A percentile compares a stretch with the other conserved stretches of the same genome.
Conservation (phyloP, 2,888 invertebrate species). For the Sepioteuthis lessoniana region DNA sequence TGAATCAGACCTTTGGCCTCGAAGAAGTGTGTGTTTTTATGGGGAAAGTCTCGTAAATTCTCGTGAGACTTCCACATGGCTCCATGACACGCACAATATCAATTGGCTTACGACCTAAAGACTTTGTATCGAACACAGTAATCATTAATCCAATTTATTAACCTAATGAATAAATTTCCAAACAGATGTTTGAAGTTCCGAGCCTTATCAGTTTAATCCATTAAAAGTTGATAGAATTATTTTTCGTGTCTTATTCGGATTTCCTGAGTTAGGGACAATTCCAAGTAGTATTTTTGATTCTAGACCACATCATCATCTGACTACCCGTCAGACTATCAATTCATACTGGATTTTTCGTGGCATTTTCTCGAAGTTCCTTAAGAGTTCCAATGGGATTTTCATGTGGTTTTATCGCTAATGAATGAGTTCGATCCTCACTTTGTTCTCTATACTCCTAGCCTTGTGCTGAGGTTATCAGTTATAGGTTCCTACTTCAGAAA, state of each 20-base stretch:
- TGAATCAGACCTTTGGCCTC: neutral
- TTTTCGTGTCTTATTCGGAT: neutral
- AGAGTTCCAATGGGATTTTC: too few species aligned
- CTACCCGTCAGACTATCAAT: too few species aligned
- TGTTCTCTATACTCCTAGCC: too few species aligned
- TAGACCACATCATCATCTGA: too few species aligned
- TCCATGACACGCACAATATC: neutral
- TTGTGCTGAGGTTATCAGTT: too few species aligned
- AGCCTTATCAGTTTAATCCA: neutral
- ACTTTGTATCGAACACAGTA: neutral
- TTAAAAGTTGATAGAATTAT: neutral
- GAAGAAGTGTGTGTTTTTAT: neutral
- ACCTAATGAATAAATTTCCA: neutral
- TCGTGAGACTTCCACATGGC: neutral
- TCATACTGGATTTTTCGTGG: too few species aligned
- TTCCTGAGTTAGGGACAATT: too few species aligned
- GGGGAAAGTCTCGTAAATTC: neutral
- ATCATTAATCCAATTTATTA: neutral
- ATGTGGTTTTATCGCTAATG: too few species aligned
- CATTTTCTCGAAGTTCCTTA: too few species aligned
- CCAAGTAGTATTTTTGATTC: too few species aligned
- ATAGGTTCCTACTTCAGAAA: too few species aligned
- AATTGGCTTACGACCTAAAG: neutral
- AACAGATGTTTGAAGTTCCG: neutral
- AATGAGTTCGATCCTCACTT: too few species aligned